phyloP scores from a whole-genome alignment of 2,797 vertebrate species.

The Rhynchonycteris naso region DNA sequence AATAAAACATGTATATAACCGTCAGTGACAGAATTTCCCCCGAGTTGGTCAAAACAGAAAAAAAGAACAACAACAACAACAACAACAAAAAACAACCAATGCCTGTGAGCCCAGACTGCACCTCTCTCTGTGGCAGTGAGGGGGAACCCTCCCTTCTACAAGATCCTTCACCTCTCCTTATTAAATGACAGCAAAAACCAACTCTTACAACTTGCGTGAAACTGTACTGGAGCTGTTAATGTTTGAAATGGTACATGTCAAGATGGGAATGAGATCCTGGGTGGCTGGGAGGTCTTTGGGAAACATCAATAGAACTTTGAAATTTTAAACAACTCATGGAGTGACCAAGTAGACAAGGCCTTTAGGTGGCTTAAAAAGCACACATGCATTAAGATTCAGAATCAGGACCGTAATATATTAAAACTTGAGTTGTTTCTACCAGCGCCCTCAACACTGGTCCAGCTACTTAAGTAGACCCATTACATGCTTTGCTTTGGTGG shows the following conservation, averaged over 20 bases:
- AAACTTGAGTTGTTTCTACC: background rate
- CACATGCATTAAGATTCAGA: background rate
- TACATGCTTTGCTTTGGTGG: background rate
- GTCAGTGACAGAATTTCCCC: conserved; percentile 67
- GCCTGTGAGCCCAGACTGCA: background rate
- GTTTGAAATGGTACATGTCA: conserved; percentile 63
- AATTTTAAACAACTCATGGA: background rate
- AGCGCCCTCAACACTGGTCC: background rate
- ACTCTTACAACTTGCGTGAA: conserved; percentile 44
- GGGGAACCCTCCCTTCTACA: background rate
- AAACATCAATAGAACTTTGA: background rate
- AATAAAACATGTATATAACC: conserved; percentile 79
- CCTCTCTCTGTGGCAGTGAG: background rate
- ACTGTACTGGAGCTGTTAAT: conserved; percentile 45
- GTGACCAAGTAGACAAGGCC: background rate
- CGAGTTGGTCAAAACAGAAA: conserved; percentile 60
- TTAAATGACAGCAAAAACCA: conserved; percentile 57
- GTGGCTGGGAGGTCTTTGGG: background rate
- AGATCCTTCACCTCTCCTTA: background rate
- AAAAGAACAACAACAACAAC: conserved; percentile 34
- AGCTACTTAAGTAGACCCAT: background rate
- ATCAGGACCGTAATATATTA: background rate
- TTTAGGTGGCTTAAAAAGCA: background rate
- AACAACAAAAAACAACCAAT: conserved; percentile 33
- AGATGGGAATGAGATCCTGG: conserved; percentile 45